Percentiles rank a stretch among this genome's conserved stretches.
These are phyloP conservation scores for Heliconius ismenius DNA, from an alignment of 2,888 invertebrate species.

Conservation along the genomic window DNA sequence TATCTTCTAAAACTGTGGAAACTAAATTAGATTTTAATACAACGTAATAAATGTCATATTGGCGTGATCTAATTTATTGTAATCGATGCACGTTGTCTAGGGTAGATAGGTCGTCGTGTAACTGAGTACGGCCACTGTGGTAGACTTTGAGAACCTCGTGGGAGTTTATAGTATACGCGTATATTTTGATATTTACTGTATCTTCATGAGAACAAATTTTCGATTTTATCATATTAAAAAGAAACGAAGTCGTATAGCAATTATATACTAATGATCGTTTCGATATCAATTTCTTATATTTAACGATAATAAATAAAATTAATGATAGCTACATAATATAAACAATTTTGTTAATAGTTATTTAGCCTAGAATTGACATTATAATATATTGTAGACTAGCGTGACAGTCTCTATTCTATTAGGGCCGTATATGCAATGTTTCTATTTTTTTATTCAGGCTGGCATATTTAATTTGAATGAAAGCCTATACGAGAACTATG, in stretches of 20 bases:
- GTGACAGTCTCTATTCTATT: neutral
- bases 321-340: neutral
- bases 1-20: conserved; percentile 27
- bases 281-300: conserved; percentile 30
- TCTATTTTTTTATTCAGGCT: conserved; percentile 17
- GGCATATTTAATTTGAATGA: conserved; percentile 26
- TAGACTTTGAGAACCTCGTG: conserved; percentile 63
- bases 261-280: conserved; percentile 31
- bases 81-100: conserved; percentile 50
- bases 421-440: neutral
- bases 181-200: conserved; percentile 61
- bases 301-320: conserved; percentile 6
- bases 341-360: conserved; percentile 15
- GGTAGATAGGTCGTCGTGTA: conserved; percentile 62
- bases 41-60: conserved; percentile 36
- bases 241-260: conserved; percentile 24
- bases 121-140: conserved; percentile 68
- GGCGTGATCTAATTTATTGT: conserved; percentile 34
- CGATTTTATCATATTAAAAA: conserved; percentile 54
- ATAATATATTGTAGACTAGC: conserved; percentile 5
- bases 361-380: neutral
- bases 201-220: conserved; percentile 66
- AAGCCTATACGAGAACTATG: conserved; percentile 20
- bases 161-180: conserved; percentile 53
- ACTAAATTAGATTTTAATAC: conserved; percentile 29